Conservation (phyloP, 2,888 invertebrate species). For the Microplitis deprimator region DNA sequence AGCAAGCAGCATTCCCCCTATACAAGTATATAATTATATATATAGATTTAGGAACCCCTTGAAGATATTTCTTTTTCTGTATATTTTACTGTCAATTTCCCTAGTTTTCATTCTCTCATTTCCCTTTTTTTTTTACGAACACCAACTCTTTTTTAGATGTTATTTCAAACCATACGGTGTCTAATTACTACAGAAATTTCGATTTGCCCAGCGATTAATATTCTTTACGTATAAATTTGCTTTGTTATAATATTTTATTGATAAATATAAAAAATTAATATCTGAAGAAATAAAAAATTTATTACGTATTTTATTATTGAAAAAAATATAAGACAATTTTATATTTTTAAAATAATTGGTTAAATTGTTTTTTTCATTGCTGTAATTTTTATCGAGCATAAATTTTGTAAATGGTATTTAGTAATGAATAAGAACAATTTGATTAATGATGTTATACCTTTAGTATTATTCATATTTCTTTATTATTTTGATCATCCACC, state of each 20-base stretch:
- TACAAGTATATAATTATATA: slow-evolving; percentile 19
- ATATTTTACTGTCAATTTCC: slow-evolving; percentile 54
- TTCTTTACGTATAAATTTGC: background rate
- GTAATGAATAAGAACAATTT: background rate
- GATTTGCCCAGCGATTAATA: background rate
- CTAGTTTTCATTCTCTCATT: slow-evolving; percentile 61
- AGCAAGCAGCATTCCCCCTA: slow-evolving; percentile 58
- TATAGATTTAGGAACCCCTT: background rate
- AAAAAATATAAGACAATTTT: too few relatives aligned
- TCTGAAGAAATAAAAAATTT: background rate
- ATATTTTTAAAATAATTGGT: too few relatives aligned
- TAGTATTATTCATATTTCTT: background rate
- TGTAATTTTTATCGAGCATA: too few relatives aligned
- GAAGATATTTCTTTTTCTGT: slow-evolving; percentile 1
- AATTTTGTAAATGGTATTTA: too few relatives aligned
- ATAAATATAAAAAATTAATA: background rate
- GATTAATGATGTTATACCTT: background rate
- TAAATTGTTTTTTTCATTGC: too few relatives aligned
- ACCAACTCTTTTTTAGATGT: slow-evolving; percentile 58
- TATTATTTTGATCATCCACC: background rate
- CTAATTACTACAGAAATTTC: slow-evolving; percentile 65
- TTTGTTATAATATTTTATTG: background rate
- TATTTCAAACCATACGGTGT: slow-evolving; percentile 66
- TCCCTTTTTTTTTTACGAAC: slow-evolving; percentile 68
- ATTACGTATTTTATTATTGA: too few relatives aligned